These are phyloP conservation scores for Lycocerus yunnanus DNA, from an alignment of 2,888 invertebrate genomes.

Conservation along the genomic window DNA sequence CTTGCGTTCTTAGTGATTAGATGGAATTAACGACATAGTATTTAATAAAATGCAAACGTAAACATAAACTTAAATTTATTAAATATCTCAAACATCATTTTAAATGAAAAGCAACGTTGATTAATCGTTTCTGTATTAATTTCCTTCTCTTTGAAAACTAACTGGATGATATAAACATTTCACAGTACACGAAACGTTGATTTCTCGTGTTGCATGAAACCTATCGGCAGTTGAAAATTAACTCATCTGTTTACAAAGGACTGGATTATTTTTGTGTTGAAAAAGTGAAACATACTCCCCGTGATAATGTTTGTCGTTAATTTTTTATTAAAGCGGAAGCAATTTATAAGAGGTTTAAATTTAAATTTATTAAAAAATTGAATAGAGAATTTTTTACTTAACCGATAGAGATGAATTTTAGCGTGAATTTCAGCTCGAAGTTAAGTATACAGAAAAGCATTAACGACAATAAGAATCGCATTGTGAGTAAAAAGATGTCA, in stretches of 20 bases:
- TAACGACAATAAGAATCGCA: background rate
- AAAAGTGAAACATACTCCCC: background rate
- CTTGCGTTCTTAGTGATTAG: background rate
- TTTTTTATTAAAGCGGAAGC: background rate
- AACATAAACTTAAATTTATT: constrained; percentile 20
- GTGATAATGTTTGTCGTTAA: background rate
- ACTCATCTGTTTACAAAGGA: background rate
- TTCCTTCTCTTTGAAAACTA: constrained; percentile 10
- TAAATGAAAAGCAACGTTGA: constrained; percentile 20
- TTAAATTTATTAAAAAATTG: background rate
- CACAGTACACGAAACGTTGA: constrained; percentile 14
- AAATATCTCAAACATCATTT: constrained; percentile 10
- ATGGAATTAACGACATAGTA: background rate
- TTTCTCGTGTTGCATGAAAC: constrained; percentile 9
- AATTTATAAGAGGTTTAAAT: background rate
- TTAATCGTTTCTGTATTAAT: constrained; percentile 23
- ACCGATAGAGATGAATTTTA: background rate
- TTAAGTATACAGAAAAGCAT: background rate
- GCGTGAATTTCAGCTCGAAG: background rate
- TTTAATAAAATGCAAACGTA: constrained; percentile 14
- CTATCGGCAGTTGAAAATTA: constrained; percentile 7
- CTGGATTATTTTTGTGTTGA: background rate
- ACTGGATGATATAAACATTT: constrained; percentile 16
- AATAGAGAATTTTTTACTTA: background rate
- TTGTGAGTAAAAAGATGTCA: background rate